Conservation (phyloP, 2,797 vertebrate genomes). For the Neopelma chrysocephalum region DNA sequence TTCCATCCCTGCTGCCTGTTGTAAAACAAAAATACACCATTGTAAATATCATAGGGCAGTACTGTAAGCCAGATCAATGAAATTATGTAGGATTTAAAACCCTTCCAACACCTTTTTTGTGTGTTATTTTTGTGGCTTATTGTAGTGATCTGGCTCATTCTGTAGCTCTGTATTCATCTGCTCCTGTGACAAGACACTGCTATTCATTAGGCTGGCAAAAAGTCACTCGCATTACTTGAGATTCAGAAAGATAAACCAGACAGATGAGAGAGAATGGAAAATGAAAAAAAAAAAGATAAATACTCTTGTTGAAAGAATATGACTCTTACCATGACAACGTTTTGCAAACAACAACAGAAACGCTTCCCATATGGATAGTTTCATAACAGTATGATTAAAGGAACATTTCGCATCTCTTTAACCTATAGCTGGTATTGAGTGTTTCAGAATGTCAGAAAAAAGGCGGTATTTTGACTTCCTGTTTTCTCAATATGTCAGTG, state of each 20-base stretch:
- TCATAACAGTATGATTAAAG: neutral
- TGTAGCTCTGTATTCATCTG: neutral
- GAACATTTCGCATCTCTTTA: neutral
- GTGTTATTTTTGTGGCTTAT: neutral
- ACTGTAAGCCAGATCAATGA: neutral
- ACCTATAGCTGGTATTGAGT: neutral
- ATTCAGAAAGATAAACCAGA: neutral
- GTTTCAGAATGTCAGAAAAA: neutral
- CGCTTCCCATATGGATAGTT: neutral
- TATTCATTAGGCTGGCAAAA: neutral
- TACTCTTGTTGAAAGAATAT: neutral
- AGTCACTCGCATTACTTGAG: neutral
- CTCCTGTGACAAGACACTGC: neutral
- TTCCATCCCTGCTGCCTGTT: neutral
- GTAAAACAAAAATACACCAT: neutral
- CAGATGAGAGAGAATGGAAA: neutral
- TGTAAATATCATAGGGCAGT: neutral
- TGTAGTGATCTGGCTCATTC: neutral
- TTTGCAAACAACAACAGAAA: neutral
- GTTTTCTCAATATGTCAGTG: neutral
- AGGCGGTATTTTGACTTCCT: neutral
- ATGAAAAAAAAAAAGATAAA: neutral
- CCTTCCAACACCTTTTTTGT: neutral
- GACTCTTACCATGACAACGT: neutral
- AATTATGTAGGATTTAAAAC: neutral